Evolutionary conservation across 2,113 vertebrate genomes (phyloP).

Genomic region (Ammodramus savannarum): DNA sequence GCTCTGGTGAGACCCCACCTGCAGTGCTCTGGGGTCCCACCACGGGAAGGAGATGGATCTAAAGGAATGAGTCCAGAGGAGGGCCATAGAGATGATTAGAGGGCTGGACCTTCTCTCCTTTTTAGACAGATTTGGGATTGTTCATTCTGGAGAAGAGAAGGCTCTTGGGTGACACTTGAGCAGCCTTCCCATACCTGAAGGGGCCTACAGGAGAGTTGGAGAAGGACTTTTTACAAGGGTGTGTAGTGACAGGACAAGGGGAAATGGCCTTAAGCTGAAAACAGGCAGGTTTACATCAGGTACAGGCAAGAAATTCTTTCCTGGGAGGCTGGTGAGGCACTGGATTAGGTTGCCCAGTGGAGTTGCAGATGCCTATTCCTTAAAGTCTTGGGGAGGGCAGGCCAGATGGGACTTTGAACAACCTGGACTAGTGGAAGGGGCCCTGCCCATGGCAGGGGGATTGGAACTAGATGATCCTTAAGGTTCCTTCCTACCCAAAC

Average conservation of each 20-base stretch:
- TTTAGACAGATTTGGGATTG: neutral
- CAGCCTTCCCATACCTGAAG: neutral
- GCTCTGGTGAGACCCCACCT: rapidly evolving
- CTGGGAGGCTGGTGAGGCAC: neutral
- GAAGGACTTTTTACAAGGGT: neutral
- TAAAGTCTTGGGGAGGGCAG: neutral
- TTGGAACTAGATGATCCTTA: neutral
- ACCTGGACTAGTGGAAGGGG: neutral
- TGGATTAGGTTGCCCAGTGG: neutral
- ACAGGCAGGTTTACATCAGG: neutral
- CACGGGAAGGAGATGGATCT: neutral
- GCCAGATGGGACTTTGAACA: neutral
- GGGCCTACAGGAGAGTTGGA: neutral
- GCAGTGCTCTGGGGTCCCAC: neutral
- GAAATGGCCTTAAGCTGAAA: neutral
- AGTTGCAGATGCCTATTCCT: neutral
- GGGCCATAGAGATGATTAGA: neutral
- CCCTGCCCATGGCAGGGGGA: neutral
- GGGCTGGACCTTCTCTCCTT: neutral
- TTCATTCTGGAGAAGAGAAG: neutral
- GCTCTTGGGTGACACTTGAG: neutral
- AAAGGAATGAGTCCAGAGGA: neutral
- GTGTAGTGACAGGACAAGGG: neutral
- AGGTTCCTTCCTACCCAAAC: neutral
- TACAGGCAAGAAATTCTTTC: neutral